These are phyloP conservation scores for Leptarthrus brevirostris DNA, from an alignment of 2,888 invertebrate genomes.

Conservation along the genomic window DNA sequence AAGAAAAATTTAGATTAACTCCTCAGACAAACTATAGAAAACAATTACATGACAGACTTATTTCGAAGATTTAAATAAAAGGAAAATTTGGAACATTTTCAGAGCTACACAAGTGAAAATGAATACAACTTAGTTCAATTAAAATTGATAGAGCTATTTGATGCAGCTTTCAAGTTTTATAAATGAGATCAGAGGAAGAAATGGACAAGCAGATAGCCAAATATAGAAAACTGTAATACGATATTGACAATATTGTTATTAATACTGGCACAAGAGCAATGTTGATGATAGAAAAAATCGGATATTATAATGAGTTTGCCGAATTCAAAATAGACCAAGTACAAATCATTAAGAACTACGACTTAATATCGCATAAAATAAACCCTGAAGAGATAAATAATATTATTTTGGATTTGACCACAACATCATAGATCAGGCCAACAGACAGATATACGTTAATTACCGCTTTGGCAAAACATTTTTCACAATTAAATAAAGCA, in stretches of 20 bases:
- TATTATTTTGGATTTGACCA: slow-evolving; percentile 17
- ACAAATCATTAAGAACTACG: slow-evolving; percentile 43
- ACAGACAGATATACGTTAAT: slow-evolving; percentile 41
- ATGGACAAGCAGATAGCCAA: not conserved
- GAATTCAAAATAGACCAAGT: slow-evolving; percentile 48
- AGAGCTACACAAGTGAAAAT: no score
- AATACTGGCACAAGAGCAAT: slow-evolving; percentile 25
- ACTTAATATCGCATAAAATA: slow-evolving; percentile 27
- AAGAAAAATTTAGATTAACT: no score
- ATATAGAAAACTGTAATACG: slow-evolving; percentile 30
- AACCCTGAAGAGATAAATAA: slow-evolving; percentile 23
- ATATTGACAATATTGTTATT: slow-evolving; percentile 19
- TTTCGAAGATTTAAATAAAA: no score
- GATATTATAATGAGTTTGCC: slow-evolving; percentile 40
- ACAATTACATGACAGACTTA: no score
- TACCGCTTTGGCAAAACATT: slow-evolving; percentile 42
- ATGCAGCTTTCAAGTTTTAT: slow-evolving; percentile 12
- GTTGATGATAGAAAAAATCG: slow-evolving; percentile 44
- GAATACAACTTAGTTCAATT: slow-evolving; percentile 9
- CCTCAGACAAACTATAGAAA: no score
- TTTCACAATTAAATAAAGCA: slow-evolving; percentile 31
- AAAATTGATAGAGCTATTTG: slow-evolving; percentile 12
- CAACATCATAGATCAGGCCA: slow-evolving; percentile 31
- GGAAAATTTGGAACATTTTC: no score
- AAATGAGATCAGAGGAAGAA: not conserved